Conservation (phyloP, 2,888 invertebrate genomes). For the Agelastica alni region DNA sequence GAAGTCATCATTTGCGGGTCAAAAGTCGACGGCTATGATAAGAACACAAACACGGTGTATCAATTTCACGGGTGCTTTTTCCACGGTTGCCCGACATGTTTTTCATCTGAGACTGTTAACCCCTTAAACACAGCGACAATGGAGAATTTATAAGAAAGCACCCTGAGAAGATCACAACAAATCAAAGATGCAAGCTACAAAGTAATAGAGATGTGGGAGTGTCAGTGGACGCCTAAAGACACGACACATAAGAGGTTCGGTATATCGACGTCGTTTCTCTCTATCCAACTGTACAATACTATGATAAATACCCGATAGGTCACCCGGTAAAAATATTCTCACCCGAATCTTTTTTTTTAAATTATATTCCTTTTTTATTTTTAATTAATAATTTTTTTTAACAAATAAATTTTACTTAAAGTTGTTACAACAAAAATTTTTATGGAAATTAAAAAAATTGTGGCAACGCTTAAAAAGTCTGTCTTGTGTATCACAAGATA, state of each 20-base stretch:
- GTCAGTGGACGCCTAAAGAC: slow-evolving; percentile 23
- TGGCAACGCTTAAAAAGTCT: too few relatives aligned
- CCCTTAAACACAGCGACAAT: background rate
- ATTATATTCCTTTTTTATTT: too few relatives aligned
- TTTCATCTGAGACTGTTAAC: background rate
- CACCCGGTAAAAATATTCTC: slow-evolving; percentile 33
- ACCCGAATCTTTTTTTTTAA: too few relatives aligned
- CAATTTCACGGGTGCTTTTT: slow-evolving; percentile 8
- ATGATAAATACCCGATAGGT: slow-evolving; percentile 33
- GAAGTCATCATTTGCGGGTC: too few relatives aligned
- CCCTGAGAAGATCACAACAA: background rate
- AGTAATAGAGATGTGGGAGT: background rate
- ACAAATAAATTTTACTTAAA: too few relatives aligned
- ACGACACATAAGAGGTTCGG: too few relatives aligned
- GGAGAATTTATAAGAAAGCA: slow-evolving; percentile 5
- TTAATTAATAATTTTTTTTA: too few relatives aligned
- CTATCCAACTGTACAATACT: slow-evolving; percentile 35
- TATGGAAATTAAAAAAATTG: too few relatives aligned
- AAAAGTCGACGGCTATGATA: too few relatives aligned
- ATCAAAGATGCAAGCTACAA: background rate
- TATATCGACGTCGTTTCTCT: slow-evolving; percentile 35
- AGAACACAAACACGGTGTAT: too few relatives aligned
- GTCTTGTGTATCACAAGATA: too few relatives aligned
- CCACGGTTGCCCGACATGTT: slow-evolving; percentile 8
- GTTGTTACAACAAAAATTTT: too few relatives aligned